Percentiles rank a stretch among this genome's conserved stretches.
These are phyloP conservation scores for Allacma fusca DNA, from an alignment of 2,888 invertebrate genomes.

Conservation along the genomic window DNA sequence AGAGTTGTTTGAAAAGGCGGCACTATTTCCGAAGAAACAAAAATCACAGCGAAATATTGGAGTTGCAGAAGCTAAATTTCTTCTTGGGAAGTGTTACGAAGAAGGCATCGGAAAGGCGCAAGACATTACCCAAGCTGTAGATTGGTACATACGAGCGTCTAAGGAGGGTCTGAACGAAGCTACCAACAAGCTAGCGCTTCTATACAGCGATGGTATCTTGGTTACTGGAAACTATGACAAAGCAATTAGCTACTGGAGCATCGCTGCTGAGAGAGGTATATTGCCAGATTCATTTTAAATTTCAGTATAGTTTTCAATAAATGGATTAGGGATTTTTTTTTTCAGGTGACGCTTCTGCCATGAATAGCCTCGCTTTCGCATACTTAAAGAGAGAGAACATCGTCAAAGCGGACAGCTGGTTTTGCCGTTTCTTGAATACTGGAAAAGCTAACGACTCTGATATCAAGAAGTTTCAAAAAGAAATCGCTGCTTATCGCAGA, in stretches of 20 bases:
- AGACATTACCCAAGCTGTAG: neutral
- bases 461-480: too few relatives aligned
- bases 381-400: neutral
- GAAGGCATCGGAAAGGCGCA: neutral
- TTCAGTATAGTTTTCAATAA: too few relatives aligned
- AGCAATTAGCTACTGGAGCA: constrained; percentile 4
- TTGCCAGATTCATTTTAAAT: neutral
- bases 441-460: neutral
- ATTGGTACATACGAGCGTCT: constrained; percentile 1
- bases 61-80: neutral
- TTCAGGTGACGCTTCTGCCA: neutral
- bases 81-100: neutral
- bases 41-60: neutral
- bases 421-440: neutral
- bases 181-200: neutral
- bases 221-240: neutral
- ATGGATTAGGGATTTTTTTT: too few relatives aligned
- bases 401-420: neutral
- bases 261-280: constrained; percentile 7
- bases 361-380: neutral
- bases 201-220: neutral
- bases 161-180: neutral
- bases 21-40: neutral
- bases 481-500: too few relatives aligned
- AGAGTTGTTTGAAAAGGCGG: constrained; percentile 12